phyloP scores from a whole-genome alignment of 2,113 vertebrate species.

The Pipa parva region DNA sequence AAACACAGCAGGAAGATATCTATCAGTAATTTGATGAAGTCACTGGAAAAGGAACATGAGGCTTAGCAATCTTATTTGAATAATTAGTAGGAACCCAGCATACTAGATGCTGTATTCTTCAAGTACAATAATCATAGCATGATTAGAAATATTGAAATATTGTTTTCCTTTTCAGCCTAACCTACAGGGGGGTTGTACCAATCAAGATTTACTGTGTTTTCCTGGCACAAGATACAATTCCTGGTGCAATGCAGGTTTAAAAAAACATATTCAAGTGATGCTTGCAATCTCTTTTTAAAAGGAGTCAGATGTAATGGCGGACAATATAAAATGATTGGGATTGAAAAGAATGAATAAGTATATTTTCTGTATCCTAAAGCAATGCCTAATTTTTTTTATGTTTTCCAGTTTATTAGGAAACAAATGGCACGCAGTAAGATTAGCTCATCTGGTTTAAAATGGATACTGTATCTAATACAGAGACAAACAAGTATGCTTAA shows the following conservation, averaged over 20 bases:
- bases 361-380: too few species aligned
- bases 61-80: conserved; percentile 7
- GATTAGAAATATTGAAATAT: conserved; percentile 1
- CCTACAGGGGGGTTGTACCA: conserved; percentile 11
- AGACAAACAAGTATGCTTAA: too few species aligned
- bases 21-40: background rate
- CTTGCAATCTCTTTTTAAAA: background rate
- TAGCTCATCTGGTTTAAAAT: too few species aligned
- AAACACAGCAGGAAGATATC: background rate
- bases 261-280: background rate
- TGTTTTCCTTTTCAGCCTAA: conserved; percentile 13
- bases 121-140: background rate
- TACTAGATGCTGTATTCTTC: conserved; percentile 3
- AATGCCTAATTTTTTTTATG: too few species aligned
- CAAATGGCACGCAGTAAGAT: too few species aligned
- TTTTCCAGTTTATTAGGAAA: too few species aligned
- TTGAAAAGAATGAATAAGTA: too few species aligned
- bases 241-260: background rate
- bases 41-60: background rate
- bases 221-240: conserved; percentile 7
- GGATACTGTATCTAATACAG: too few species aligned
- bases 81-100: conserved; percentile 17
- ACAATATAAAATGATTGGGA: too few species aligned
- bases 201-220: conserved; percentile 19
- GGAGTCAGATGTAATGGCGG: background rate